Evolutionary conservation across 2,113 vertebrate species (phyloP).

Genomic region (Chlorodrepanis virens): DNA sequence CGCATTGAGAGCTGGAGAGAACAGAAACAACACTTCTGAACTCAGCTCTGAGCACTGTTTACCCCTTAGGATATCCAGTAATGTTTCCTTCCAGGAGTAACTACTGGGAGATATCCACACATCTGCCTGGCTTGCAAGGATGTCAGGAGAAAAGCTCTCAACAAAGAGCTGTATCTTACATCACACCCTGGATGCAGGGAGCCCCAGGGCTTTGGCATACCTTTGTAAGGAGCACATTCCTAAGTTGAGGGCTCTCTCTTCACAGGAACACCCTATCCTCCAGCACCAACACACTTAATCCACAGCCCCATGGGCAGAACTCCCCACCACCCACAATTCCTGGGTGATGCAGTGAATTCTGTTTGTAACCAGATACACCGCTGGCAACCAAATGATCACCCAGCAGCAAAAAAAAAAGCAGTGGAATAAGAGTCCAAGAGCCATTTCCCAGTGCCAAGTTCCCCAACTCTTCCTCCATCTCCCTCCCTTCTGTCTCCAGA

Average conservation of each 20-base stretch:
- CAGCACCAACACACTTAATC: slow-evolving; percentile 8
- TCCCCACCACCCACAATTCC: slow-evolving; percentile 31
- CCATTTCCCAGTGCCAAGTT: background rate
- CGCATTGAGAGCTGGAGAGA: background rate
- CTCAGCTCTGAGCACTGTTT: background rate
- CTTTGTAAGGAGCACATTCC: slow-evolving; percentile 38
- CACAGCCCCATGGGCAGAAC: background rate
- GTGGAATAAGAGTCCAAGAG: background rate
- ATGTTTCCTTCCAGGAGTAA: slow-evolving; percentile 32
- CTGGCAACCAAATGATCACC: background rate
- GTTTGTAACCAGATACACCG: background rate
- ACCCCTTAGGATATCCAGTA: slow-evolving; percentile 23
- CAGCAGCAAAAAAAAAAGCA: background rate
- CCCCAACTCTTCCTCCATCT: background rate
- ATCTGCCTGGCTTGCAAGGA: slow-evolving; percentile 23
- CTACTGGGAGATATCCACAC: slow-evolving; percentile 29
- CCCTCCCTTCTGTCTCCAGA: background rate
- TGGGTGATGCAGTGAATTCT: background rate
- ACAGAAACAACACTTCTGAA: background rate
- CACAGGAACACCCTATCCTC: slow-evolving; percentile 30
- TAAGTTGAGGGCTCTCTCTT: background rate
- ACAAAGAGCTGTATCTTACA: slow-evolving; percentile 11
- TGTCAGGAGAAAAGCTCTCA: slow-evolving; percentile 35
- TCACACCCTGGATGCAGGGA: slow-evolving; percentile 10
- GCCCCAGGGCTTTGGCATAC: slow-evolving; percentile 37